phyloP scores from a whole-genome alignment of 2,888 invertebrate species.

The Resseliella maxima region DNA sequence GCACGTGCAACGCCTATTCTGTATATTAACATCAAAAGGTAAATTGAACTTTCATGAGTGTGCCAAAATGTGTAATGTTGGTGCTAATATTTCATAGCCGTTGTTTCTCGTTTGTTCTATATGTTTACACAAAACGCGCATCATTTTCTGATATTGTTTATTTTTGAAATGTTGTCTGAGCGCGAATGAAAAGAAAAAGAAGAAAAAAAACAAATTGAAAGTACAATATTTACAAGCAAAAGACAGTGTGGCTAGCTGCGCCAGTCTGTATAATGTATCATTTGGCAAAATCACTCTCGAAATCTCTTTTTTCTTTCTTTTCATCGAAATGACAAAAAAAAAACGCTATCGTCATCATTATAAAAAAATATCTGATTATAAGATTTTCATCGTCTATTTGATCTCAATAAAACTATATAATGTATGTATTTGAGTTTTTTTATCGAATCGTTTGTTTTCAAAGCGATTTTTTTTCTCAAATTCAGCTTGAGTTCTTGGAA shows the following conservation, averaged over 20 bases:
- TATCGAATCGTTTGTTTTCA: background rate
- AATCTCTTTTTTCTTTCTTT: background rate
- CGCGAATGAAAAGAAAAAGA: too few species aligned
- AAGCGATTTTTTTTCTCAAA: background rate
- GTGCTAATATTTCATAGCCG: background rate
- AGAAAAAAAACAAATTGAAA: background rate
- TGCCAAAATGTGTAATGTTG: background rate
- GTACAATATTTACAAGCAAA: background rate
- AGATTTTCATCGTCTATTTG: background rate
- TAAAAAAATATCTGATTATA: background rate
- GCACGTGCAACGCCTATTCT: background rate
- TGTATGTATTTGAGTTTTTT: too few species aligned
- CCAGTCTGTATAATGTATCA: background rate
- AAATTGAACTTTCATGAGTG: background rate
- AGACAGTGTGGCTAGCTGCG: background rate
- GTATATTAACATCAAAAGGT: background rate
- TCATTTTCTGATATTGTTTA: background rate
- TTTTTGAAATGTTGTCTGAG: background rate
- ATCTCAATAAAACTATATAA: conserved; percentile 36
- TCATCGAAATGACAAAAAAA: background rate
- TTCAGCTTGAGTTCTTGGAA: conserved; percentile 15
- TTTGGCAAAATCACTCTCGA: background rate
- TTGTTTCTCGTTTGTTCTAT: background rate
- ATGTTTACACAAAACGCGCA: background rate
- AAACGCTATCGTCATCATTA: background rate